These are phyloP conservation scores for Artibeus jamaicensis DNA, from an alignment of 2,797 vertebrate species.

Conservation along the genomic window DNA sequence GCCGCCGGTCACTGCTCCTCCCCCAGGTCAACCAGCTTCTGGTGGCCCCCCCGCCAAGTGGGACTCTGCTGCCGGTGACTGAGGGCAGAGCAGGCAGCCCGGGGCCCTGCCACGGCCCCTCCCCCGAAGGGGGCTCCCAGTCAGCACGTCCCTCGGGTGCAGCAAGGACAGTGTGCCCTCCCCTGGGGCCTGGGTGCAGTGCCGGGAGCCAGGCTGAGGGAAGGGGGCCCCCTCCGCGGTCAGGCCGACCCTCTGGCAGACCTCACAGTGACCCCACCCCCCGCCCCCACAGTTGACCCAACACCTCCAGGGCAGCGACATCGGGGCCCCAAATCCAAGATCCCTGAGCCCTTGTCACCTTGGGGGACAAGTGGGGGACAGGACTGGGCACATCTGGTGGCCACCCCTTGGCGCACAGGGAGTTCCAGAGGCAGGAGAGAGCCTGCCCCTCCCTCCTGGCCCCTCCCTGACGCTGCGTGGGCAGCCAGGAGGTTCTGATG, in stretches of 20 bases:
- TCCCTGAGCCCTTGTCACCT: not conserved
- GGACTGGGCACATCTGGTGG: not conserved
- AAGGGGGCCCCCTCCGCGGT: rapidly evolving
- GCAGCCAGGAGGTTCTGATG: too few species aligned
- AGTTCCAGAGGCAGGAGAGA: not conserved
- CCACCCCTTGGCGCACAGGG: not conserved
- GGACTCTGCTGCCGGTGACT: rapidly evolving
- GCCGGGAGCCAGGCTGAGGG: rapidly evolving
- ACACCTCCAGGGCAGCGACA: not conserved
- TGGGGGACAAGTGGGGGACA: not conserved
- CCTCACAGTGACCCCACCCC: rapidly evolving
- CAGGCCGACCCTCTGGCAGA: not conserved
- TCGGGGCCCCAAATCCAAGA: not conserved
- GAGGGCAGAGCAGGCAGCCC: rapidly evolving
- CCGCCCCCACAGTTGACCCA: not conserved
- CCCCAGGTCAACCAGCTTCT: not conserved
- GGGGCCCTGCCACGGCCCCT: rapidly evolving
- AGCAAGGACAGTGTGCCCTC: rapidly evolving
- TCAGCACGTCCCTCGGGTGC: rapidly evolving
- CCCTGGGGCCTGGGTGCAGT: rapidly evolving
- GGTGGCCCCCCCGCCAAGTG: rapidly evolving
- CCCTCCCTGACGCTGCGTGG: not conserved
- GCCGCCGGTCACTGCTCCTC: rapidly evolving
- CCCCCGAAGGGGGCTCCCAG: rapidly evolving
- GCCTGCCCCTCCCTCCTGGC: too few species aligned